These are phyloP conservation scores for Drosophila nigromelanica DNA, from an alignment of 1,140 invertebrate genomes.

Conservation along the genomic window DNA sequence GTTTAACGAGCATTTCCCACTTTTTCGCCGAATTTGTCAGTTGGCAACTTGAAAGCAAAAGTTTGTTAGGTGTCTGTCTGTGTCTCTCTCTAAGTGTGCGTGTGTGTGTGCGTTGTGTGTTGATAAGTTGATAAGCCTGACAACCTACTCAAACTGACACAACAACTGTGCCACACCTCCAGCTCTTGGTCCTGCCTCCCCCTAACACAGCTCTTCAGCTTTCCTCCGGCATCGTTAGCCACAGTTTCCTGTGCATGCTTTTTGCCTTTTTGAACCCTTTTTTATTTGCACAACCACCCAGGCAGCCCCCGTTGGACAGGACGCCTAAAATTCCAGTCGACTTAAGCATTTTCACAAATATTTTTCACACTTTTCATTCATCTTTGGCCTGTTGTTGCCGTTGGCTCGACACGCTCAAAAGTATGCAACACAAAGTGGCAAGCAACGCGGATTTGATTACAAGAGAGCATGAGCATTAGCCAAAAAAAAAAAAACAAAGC, in stretches of 20 bases:
- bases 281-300: slow-evolving; percentile 1
- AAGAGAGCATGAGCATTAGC: slow-evolving; percentile 19
- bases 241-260: slow-evolving; percentile 78
- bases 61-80: slow-evolving; percentile 66
- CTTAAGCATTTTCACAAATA: slow-evolving; percentile 77
- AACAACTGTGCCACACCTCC: slow-evolving; percentile 8
- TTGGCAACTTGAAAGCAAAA: slow-evolving; percentile 74
- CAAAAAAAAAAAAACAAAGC: background rate
- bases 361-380: slow-evolving; percentile 66
- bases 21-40: slow-evolving; percentile 25
- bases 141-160: slow-evolving; percentile 15
- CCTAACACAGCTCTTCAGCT: background rate
- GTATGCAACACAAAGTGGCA: slow-evolving; percentile 64
- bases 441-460: slow-evolving; percentile 77
- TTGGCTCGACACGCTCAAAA: slow-evolving; percentile 44
- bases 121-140: slow-evolving; percentile 60
- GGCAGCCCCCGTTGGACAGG: slow-evolving; percentile 16
- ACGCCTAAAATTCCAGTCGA: slow-evolving; percentile 59
- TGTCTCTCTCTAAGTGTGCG: slow-evolving; percentile 8
- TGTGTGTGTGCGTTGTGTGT: slow-evolving; percentile 20
- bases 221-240: slow-evolving; percentile 65
- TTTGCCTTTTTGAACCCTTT: slow-evolving; percentile 69
- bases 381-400: slow-evolving; percentile 25
- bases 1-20: slow-evolving; percentile 75
- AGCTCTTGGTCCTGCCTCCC: background rate